Base-by-base conservation (phyloP, 2,113 vertebrate species). In the Eublepharis macularius region DNA sequence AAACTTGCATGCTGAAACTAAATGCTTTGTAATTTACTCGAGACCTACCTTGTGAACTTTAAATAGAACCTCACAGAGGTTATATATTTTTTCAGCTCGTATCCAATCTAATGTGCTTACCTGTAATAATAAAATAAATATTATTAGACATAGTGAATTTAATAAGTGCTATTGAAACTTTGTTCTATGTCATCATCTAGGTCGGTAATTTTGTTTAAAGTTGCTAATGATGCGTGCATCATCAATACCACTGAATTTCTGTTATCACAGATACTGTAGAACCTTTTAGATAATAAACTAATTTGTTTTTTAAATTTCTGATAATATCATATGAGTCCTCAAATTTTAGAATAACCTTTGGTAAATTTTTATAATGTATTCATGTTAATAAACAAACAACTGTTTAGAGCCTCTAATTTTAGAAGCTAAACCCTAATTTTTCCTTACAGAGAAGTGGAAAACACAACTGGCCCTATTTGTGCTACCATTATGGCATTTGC, bases 51-150 rank as follows among this genome's bases (percentile, higher is more conserved):
- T 98, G 93, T 98, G 97, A 93, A 98, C 97, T 96, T 98, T 98
- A 96, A 98, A 98, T 69, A 98, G 97, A 95, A 98, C 98, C 97
- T 99, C 98, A 97, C 98, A 98, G 97, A 99, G 98, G 97, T 97
- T 97, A 95, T 98, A 98, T 83, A 96, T 95, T 80, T 96, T 97
- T 95, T 98, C 98, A 86, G 98, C 97, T 92, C 95, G 94, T 89
- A 95, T 95, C 98, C 98, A 99, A 92, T 99, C 98, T 85, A 96
- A 92, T 0, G 96, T 96, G 95, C 95, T 97, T 94, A 98, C 96
- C 98, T 99, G 89, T 41, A 92, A 91, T 41, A 89, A 36, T n/a
- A 93, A 90, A 92, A 93, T 34, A 85, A 88, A 85, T 1, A 66
- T 24, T 81, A 84, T 82, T 14, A 12, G 79, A 24, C 7, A 85